Conservation (phyloP, 2,797 vertebrate genomes). For the Enteromius paludinosus region DNA sequence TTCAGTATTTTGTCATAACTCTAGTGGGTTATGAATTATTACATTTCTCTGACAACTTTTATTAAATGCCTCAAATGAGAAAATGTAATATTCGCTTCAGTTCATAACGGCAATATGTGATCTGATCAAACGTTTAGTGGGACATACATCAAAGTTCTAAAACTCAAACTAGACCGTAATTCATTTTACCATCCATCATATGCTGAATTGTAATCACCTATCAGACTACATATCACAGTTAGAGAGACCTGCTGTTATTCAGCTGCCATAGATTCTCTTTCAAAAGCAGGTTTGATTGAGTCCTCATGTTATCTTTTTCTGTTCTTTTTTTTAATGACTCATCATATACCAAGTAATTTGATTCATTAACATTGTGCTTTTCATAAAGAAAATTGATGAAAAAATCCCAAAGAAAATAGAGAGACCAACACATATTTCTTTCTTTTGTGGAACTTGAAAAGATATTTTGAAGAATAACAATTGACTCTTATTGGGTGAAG, state of each 20-base stretch:
- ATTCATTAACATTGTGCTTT: background rate
- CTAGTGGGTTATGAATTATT: constrained; percentile 46
- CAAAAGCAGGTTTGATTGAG: constrained; percentile 16
- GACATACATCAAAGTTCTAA: constrained; percentile 32
- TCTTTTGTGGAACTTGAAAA: background rate
- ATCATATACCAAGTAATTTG: background rate
- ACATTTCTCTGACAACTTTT: constrained; percentile 38
- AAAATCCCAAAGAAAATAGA: background rate
- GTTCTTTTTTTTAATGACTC: background rate
- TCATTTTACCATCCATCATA: constrained; percentile 35
- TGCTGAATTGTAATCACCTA: constrained; percentile 32
- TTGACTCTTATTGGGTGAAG: background rate
- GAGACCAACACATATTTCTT: background rate
- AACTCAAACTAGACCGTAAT: constrained; percentile 35
- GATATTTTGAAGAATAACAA: background rate
- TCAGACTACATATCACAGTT: constrained; percentile 8
- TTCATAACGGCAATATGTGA: constrained; percentile 31
- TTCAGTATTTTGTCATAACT: constrained; percentile 40
- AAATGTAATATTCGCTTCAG: constrained; percentile 38
- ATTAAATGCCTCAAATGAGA: constrained; percentile 48
- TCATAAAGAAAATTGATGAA: background rate
- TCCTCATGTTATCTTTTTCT: background rate
- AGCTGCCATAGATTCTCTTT: constrained; percentile 1
- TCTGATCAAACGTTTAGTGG: constrained; percentile 22
- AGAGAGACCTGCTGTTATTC: constrained; percentile 15